Percentiles rank a stretch among this genome's conserved stretches.
These are phyloP conservation scores for Catonia carolina DNA, from an alignment of 2,888 invertebrate species.

Conservation along the genomic window DNA sequence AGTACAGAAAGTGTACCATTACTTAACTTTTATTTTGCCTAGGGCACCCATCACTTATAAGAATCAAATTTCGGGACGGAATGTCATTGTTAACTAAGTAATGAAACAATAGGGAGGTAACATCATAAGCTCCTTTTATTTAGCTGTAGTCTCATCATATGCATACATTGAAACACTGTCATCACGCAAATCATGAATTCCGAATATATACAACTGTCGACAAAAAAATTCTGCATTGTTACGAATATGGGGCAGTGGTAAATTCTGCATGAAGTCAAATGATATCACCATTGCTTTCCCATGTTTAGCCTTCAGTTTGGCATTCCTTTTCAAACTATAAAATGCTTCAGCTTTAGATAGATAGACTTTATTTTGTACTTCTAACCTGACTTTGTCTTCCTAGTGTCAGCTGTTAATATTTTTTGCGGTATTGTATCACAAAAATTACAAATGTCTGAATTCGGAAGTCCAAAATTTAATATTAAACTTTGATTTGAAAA, in stretches of 20 bases:
- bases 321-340: slow-evolving; percentile 7
- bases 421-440: slow-evolving; percentile 8
- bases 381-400: slow-evolving; percentile 6
- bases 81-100: slow-evolving; percentile 10
- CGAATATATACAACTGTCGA: slow-evolving; percentile 7
- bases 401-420: slow-evolving; percentile 8
- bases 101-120: not conserved
- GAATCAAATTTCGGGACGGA: slow-evolving; percentile 6
- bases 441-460: slow-evolving; percentile 8
- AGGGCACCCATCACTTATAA: slow-evolving; percentile 8
- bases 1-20: slow-evolving; percentile 9
- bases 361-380: slow-evolving; percentile 4
- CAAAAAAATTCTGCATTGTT: slow-evolving; percentile 10
- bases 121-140: not conserved
- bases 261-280: slow-evolving; percentile 10
- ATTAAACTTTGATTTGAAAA: slow-evolving; percentile 10
- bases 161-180: slow-evolving; percentile 12
- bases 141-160: slow-evolving; percentile 11
- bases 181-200: slow-evolving; percentile 11
- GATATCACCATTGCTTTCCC: slow-evolving; percentile 5
- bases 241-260: slow-evolving; percentile 10
- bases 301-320: slow-evolving; percentile 12
- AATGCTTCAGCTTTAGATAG: slow-evolving; percentile 8
- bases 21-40: slow-evolving; percentile 5
- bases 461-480: slow-evolving; percentile 9